Conservation (phyloP, 2,888 invertebrate genomes). For the Heliconius hortense region DNA sequence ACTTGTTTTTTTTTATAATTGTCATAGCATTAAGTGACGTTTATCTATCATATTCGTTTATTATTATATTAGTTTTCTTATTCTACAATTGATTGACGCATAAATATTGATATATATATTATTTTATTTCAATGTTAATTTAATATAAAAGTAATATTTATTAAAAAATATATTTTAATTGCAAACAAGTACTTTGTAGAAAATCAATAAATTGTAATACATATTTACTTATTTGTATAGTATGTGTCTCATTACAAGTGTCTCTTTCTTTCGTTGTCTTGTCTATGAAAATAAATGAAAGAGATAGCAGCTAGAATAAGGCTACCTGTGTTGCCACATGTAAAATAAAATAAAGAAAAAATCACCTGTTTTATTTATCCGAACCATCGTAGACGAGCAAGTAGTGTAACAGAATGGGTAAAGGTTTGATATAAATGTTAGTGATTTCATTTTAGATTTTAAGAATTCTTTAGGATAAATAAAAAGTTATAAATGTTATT, state of each 20-base stretch:
- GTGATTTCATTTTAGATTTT: constrained; percentile 57
- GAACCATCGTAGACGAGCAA: constrained; percentile 44
- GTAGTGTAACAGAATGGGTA: constrained; percentile 70
- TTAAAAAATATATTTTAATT: neutral
- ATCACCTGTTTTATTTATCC: constrained; percentile 41
- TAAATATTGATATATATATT: neutral
- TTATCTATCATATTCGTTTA: neutral
- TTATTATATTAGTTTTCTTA: constrained; percentile 1
- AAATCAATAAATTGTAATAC: neutral
- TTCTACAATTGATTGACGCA: neutral
- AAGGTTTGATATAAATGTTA: constrained; percentile 61
- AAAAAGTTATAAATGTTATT: constrained; percentile 48
- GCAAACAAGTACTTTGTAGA: neutral
- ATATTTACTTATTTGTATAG: neutral
- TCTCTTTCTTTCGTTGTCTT: constrained; percentile 15
- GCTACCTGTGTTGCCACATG: constrained; percentile 39
- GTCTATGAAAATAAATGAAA: constrained; percentile 22
- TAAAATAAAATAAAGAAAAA: constrained; percentile 40
- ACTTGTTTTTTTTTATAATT: constrained; percentile 28
- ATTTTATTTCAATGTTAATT: neutral
- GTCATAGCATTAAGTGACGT: constrained; percentile 23
- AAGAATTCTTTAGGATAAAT: constrained; percentile 46
- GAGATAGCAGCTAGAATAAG: constrained; percentile 21
- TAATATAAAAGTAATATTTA: neutral
- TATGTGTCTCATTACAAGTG: constrained; percentile 9